phyloP scores from a whole-genome alignment of 1,140 invertebrate species.

The Lineus longissimus region DNA sequence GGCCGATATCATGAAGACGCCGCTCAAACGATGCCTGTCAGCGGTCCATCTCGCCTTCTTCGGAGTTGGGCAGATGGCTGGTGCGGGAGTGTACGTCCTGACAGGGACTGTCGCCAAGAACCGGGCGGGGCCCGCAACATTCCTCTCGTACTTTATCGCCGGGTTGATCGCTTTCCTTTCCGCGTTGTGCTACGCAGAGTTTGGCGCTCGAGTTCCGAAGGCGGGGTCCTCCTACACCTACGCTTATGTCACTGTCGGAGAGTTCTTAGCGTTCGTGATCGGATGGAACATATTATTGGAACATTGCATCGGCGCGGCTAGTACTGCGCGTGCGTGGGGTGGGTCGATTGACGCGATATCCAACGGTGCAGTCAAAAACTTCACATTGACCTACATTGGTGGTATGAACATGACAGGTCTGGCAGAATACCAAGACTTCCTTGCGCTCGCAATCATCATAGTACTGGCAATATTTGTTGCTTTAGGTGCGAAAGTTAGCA shows the following conservation, averaged over 20 bases:
- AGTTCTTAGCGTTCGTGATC: conserved; percentile 16
- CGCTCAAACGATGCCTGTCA: conserved; percentile 78
- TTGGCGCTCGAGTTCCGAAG: conserved; percentile 62
- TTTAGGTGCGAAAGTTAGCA: conserved; percentile 74
- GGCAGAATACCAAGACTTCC: conserved; percentile 71
- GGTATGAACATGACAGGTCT: conserved; percentile 8
- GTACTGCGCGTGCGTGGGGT: conserved; percentile 22
- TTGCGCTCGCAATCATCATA: conserved; percentile 63
- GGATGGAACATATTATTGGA: conserved; percentile 38
- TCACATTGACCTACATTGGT: conserved; percentile 49
- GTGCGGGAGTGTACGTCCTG: conserved; percentile 66
- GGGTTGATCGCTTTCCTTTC: conserved; percentile 76
- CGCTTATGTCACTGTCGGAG: conserved; percentile 20
- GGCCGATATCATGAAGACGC: conserved; percentile 75
- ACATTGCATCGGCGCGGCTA: conserved; percentile 36
- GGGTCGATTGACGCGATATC: conserved; percentile 17
- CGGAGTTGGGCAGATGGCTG: conserved; percentile 83
- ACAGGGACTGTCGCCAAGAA: conserved; percentile 53
- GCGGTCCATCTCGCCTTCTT: conserved; percentile 69
- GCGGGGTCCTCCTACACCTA: conserved; percentile 21
- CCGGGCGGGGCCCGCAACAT: conserved; percentile 68
- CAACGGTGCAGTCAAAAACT: conserved; percentile 12
- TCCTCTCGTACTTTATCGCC: conserved; percentile 76
- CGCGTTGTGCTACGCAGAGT: conserved; percentile 86
- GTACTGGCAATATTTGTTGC: conserved; percentile 52